Conservation (phyloP, 2,797 vertebrate species). For the Trachops cirrhosus region DNA sequence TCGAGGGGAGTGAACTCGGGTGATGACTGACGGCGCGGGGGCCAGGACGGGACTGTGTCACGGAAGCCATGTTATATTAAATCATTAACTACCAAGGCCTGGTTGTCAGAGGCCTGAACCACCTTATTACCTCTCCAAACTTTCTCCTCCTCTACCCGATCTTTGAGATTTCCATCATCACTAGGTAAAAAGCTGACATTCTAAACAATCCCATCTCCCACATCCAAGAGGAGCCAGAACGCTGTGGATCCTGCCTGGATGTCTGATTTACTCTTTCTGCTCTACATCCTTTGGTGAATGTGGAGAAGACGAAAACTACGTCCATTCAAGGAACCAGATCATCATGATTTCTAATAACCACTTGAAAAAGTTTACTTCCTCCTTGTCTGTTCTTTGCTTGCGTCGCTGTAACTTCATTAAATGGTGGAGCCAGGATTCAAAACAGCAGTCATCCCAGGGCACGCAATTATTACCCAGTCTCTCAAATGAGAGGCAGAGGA, state of each 20-base stretch:
- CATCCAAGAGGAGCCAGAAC: not conserved
- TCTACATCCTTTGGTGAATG: not conserved
- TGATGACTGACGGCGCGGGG: conserved; percentile 29
- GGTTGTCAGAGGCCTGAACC: not conserved
- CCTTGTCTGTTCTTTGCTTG: not conserved
- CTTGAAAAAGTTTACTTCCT: not conserved
- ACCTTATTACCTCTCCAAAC: not conserved
- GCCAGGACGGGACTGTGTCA: conserved; percentile 68
- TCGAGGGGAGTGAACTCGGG: conserved; percentile 81
- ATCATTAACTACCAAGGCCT: not conserved
- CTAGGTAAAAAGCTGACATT: not conserved
- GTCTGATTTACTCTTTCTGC: not conserved
- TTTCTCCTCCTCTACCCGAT: not conserved
- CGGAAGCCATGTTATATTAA: not conserved
- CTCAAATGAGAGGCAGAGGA: not conserved
- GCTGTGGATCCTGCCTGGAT: not conserved
- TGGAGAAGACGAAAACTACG: not conserved
- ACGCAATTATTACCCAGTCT: not conserved
- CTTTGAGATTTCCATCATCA: not conserved
- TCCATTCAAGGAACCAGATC: not conserved
- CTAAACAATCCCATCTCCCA: not conserved
- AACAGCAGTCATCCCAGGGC: not conserved
- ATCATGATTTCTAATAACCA: not conserved
- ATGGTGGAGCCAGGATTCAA: not conserved
- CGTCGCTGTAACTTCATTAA: not conserved